Base-by-base conservation (phyloP, 92 coral and sea anemone species). In the Palythoa caribaeorum region DNA sequence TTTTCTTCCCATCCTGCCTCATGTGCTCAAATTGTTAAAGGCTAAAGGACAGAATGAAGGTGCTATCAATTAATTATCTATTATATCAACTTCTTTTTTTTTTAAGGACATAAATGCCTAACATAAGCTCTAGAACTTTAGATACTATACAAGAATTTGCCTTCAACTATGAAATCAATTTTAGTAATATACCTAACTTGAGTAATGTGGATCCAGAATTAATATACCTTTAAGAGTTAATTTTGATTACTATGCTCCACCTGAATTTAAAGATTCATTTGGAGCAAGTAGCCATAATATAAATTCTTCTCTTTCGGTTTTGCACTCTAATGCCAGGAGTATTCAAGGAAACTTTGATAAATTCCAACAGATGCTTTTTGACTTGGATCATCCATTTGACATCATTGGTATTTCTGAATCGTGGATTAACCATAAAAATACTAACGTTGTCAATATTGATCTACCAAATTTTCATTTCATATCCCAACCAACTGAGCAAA, bases 351-450 rank as follows among this genome's bases (percentile, higher is more conserved):
- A 77, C 21, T 77, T 77, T 77, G 65, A 53, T 35, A 77, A 17
- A 14, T 59, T 53, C 35, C 6, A 2, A 50, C 35, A 36, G 38
- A 77, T 53, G 81, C 66, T 77, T 40, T n/a, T 13, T 77, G 66
- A 78, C 59, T n/a, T 38, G 11, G 48, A 54, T n/a, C 9, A 36
- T 16, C 69, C 83, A 16, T 78, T 52, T 40, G 59, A 13, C 39
- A 16, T 54, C 12, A 78, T 78, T 78, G 70, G 69, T 36, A 38
- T 78, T 21, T 78, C 69, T 16, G 83, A 78, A 76, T 52, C 69
- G 11, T 53, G 69, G 48, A 53, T 36, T 21, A 78, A 39, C 48
- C 68, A 54, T 35, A 50, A 19, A 19, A 63, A 54, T 21, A 16
- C 68, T 1, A 53, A 38, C 47, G 38, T 77, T 4, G 15, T 57